Evolutionary conservation across 2,888 invertebrate genomes (phyloP).

Genomic region (Cheilosia urbana): DNA sequence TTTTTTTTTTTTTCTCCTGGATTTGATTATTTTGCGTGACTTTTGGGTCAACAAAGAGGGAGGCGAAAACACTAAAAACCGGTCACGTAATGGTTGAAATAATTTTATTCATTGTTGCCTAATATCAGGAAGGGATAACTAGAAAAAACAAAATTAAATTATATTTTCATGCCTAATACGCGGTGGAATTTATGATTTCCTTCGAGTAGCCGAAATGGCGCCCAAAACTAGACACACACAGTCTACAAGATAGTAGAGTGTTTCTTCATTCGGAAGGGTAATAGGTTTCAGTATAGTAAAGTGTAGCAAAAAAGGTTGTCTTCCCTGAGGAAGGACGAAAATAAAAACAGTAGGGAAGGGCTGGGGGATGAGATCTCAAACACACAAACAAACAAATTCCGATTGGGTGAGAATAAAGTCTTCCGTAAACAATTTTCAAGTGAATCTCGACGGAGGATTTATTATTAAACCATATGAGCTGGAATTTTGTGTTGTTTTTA

Average conservation of each 20-base stretch:
- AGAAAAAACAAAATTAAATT: background rate
- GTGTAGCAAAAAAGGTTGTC: background rate
- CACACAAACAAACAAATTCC: background rate
- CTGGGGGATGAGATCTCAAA: background rate
- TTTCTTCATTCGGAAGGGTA: conserved; percentile 20
- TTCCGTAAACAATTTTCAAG: background rate
- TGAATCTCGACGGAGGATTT: conserved; percentile 11
- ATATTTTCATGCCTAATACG: conserved; percentile 34
- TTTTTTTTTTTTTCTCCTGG: background rate
- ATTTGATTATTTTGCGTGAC: conserved; percentile 34
- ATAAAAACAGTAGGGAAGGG: background rate
- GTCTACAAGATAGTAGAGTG: background rate
- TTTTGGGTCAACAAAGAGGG: conserved; percentile 4
- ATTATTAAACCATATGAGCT: conserved; percentile 19
- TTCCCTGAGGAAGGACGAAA: background rate
- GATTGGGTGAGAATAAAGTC: conserved; percentile 3
- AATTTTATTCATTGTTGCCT: conserved; percentile 25
- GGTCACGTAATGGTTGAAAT: conserved; percentile 28
- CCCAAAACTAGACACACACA: conserved; percentile 11
- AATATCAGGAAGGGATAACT: conserved; percentile 6
- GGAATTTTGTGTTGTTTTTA: conserved; percentile 3
- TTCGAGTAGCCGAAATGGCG: conserved; percentile 56
- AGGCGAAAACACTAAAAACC: conserved; percentile 13
- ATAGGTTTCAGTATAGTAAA: conserved; percentile 2
- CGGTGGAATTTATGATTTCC: conserved; percentile 40